Evolutionary conservation across 2,888 invertebrate genomes (phyloP).

Genomic region (Balanococcus diminutus): DNA sequence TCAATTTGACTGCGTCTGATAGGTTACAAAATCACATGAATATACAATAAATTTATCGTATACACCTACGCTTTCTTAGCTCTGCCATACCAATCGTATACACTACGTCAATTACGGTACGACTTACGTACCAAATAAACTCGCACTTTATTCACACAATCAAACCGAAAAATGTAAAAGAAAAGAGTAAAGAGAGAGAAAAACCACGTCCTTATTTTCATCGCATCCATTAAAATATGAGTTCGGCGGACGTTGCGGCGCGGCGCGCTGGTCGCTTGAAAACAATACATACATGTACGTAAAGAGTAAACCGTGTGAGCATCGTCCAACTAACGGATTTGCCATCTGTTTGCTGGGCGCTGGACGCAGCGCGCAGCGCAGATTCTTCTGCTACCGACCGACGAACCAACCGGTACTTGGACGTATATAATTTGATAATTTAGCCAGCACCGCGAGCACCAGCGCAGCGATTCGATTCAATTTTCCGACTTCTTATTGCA

Average conservation of each 20-base stretch:
- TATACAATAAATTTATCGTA: background rate
- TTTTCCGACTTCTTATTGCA: background rate
- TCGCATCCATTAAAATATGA: background rate
- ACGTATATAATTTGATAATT: background rate
- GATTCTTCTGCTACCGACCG: background rate
- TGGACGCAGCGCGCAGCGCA: too few relatives aligned
- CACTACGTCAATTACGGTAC: background rate
- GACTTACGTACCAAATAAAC: background rate
- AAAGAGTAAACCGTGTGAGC: background rate
- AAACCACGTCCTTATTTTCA: background rate
- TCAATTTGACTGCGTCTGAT: background rate
- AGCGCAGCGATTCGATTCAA: background rate
- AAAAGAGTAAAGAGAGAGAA: background rate
- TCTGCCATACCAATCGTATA: background rate
- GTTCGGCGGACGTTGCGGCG: background rate
- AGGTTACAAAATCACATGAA: background rate
- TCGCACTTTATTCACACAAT: background rate
- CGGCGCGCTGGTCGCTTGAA: background rate
- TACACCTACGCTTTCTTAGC: background rate
- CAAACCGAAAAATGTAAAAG: background rate
- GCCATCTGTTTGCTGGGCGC: background rate
- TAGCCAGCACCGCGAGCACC: background rate
- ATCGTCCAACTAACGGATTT: background rate
- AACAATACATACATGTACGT: background rate
- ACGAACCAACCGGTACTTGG: background rate